A percentile compares a stretch with the other conserved stretches of the same genome.
Evolutionary conservation across 2,113 vertebrate genomes (phyloP).

Genomic region (Progne subis): DNA sequence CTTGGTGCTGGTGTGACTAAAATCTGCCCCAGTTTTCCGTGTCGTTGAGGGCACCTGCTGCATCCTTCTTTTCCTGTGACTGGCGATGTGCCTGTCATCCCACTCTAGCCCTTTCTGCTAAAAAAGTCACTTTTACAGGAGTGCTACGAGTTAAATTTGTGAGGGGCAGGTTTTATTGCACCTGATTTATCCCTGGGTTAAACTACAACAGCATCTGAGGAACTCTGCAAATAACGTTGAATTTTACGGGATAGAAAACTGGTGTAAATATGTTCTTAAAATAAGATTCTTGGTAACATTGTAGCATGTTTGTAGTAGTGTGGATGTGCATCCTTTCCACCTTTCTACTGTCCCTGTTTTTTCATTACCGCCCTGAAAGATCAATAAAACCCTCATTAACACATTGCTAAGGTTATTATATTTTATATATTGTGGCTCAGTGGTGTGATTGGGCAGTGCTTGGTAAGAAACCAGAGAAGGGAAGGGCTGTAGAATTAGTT

Average conservation of each 20-base stretch:
- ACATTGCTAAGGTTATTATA: neutral
- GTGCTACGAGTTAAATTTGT: rapidly evolving
- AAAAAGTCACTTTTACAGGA: neutral
- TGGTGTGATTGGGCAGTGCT: neutral
- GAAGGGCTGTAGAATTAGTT: neutral
- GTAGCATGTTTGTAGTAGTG: neutral
- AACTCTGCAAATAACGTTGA: neutral
- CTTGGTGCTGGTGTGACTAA: neutral
- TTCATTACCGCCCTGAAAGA: neutral
- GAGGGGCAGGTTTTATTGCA: neutral
- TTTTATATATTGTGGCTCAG: neutral
- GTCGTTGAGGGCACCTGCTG: neutral
- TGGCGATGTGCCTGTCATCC: neutral
- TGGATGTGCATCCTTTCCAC: neutral
- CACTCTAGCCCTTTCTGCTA: neutral
- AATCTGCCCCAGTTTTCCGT: rapidly evolving
- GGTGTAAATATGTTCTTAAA: neutral
- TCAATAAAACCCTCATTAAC: neutral
- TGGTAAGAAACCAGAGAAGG: neutral
- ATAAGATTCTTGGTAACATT: neutral
- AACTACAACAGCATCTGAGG: neutral
- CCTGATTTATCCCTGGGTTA: neutral
- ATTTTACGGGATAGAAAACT: neutral
- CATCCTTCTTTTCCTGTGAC: neutral
- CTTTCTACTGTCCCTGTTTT: neutral